Conservation (phyloP, 2,888 invertebrate species). For the Phaonia tiefii region DNA sequence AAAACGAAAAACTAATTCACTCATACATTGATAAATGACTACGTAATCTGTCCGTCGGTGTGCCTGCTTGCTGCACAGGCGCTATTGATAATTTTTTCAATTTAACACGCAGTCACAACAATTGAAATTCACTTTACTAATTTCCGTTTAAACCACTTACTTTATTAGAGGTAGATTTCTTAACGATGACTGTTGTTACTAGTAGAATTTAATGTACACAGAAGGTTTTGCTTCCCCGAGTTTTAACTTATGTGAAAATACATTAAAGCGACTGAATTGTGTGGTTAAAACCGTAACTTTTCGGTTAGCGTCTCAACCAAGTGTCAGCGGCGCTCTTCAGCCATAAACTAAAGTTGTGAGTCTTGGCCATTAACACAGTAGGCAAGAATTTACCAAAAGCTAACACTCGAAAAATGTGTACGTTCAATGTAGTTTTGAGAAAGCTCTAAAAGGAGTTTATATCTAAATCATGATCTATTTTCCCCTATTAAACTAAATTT, state of each 20-base stretch:
- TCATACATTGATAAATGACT: not conserved
- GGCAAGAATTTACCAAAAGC: constrained; percentile 27
- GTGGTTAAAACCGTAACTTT: not conserved
- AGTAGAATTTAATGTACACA: not conserved
- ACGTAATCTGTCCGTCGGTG: too few species aligned
- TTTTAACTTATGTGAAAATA: not conserved
- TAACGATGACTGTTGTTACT: constrained; percentile 6
- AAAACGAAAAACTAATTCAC: not conserved
- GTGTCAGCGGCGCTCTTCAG: constrained; percentile 61
- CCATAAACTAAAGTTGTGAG: constrained; percentile 56
- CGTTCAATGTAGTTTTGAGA: constrained; percentile 10
- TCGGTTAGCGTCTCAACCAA: constrained; percentile 38
- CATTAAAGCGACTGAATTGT: not conserved
- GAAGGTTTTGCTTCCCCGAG: too few species aligned
- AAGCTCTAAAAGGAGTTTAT: too few species aligned
- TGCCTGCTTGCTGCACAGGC: constrained; percentile 38
- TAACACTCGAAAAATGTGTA: constrained; percentile 3
- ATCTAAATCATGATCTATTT: too few species aligned
- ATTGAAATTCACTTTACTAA: not conserved
- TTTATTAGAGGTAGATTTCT: constrained; percentile 61
- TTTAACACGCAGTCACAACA: not conserved
- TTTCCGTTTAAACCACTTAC: constrained; percentile 20
- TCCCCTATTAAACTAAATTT: too few species aligned
- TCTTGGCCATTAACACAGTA: constrained; percentile 54
- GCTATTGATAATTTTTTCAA: constrained; percentile 34